These are phyloP conservation scores for Drosophila prosaltans DNA, from an alignment of 1,140 invertebrate species.

Conservation along the genomic window DNA sequence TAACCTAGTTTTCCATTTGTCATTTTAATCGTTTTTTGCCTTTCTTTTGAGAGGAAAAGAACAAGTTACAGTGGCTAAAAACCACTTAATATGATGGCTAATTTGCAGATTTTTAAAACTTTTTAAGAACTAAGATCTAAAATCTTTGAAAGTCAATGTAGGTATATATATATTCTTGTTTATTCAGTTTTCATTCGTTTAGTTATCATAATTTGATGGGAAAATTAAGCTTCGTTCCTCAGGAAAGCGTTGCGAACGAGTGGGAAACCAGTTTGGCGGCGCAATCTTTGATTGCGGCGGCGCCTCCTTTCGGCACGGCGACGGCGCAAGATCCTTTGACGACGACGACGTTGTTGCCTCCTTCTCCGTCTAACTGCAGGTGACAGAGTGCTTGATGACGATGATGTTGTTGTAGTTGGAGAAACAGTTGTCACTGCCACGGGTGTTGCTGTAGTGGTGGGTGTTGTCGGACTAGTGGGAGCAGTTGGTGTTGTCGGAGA, in stretches of 20 bases:
- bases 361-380: not conserved
- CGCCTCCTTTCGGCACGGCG: not conserved
- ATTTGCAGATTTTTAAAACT: too few species aligned
- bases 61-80: too few species aligned
- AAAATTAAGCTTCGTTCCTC: not conserved
- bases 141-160: too few species aligned
- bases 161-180: not conserved
- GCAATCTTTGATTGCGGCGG: not conserved
- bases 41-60: too few species aligned
- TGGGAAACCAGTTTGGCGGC: not conserved
- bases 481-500: not conserved
- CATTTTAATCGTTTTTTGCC: too few species aligned
- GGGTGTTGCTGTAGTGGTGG: not conserved
- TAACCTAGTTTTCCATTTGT: too few species aligned
- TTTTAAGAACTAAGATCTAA: too few species aligned
- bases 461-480: not conserved
- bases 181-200: not conserved
- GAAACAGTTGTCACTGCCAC: not conserved
- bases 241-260: not conserved
- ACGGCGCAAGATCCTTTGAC: not conserved
- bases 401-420: not conserved
- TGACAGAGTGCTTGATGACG: not conserved
- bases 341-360: not conserved
- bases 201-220: too few species aligned
- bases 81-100: too few species aligned